Conservation (phyloP, 2,113 vertebrate species). For the Myotis yumanensis region DNA sequence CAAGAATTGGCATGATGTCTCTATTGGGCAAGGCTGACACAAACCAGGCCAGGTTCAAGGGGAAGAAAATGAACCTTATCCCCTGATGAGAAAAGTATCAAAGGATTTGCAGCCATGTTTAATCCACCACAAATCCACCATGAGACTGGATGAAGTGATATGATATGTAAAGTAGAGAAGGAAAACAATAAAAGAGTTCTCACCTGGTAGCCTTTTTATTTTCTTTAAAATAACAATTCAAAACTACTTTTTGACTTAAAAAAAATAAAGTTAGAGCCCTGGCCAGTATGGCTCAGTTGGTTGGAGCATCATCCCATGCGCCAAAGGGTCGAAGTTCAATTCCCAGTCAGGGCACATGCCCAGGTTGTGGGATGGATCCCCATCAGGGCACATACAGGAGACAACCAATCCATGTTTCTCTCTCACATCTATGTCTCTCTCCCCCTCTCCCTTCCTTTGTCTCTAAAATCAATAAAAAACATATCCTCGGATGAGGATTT, state of each 20-base stretch:
- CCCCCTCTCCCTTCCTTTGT: no score
- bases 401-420: neutral
- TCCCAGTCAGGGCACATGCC: neutral
- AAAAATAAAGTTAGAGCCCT: neutral
- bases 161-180: neutral
- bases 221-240: neutral
- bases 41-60: neutral
- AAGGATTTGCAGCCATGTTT: conserved; percentile 23
- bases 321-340: neutral
- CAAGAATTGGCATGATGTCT: neutral
- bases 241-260: neutral
- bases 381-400: neutral
- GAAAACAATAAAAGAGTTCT: conserved; percentile 10
- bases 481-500: no score
- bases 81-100: neutral
- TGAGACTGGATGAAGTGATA: neutral
- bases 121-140: neutral
- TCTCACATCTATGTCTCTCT: neutral
- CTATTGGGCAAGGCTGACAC: neutral
- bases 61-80: neutral
- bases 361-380: neutral
- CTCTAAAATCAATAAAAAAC: no score
- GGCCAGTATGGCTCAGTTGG: neutral
- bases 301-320: neutral
- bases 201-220: neutral